phyloP scores from a whole-genome alignment of 2,113 vertebrate species.

The Bothrops jararaca region DNA sequence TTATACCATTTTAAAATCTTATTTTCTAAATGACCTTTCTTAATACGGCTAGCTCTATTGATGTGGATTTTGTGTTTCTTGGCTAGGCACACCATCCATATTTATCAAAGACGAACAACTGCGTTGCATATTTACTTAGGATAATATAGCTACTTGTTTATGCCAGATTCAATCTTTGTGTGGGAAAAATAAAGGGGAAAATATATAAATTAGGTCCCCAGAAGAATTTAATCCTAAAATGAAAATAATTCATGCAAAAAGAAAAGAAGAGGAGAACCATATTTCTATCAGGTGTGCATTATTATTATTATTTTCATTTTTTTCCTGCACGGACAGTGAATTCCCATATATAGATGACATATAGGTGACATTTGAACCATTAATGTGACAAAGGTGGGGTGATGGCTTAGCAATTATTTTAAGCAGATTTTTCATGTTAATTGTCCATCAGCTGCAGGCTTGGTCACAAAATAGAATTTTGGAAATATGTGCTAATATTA shows the following conservation, averaged over 20 bases:
- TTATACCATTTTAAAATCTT: constrained; percentile 27
- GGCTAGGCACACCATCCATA: rapidly evolving
- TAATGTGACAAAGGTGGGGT: not conserved
- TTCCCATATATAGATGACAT: not conserved
- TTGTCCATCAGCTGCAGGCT: not conserved
- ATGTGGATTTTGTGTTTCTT: not conserved
- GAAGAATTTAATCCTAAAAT: not conserved
- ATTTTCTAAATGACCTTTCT: constrained; percentile 42
- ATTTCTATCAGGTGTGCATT: not conserved
- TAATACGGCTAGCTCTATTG: not conserved
- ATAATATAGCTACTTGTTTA: constrained; percentile 20
- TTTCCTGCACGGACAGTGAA: not conserved
- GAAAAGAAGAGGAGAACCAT: too few relatives aligned
- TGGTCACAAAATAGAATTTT: not conserved
- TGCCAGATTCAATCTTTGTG: not conserved
- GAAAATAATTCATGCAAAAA: not conserved
- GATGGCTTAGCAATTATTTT: not conserved
- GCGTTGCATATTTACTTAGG: rapidly evolving
- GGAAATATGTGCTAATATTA: not conserved
- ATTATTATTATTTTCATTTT: not conserved
- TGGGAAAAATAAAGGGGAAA: not conserved
- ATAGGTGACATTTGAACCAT: not conserved
- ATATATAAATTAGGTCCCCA: not conserved
- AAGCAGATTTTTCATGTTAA: not conserved
- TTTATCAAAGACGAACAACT: not conserved